Percentiles rank a stretch among this genome's conserved stretches.
Evolutionary conservation across 2,888 invertebrate species (phyloP).

Genomic region (Serrognathus titanus): DNA sequence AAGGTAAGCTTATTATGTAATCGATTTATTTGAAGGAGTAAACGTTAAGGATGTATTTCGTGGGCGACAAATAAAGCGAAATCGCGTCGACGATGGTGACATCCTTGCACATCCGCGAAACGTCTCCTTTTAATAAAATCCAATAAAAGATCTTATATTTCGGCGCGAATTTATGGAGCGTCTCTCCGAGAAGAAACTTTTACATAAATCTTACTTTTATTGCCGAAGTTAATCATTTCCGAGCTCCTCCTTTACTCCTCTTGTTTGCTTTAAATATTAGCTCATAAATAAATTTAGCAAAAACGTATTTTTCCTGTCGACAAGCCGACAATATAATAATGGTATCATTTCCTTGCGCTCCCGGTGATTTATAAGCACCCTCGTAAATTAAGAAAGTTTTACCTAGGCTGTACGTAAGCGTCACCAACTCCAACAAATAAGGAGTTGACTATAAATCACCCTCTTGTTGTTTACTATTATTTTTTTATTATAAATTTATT

Average conservation of each 20-base stretch:
- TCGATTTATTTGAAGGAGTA: too few species aligned
- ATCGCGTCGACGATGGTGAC: too few species aligned
- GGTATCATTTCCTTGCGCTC: constrained; percentile 43
- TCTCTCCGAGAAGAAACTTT: neutral
- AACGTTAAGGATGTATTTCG: too few species aligned
- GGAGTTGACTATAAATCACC: too few species aligned
- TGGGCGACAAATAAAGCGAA: too few species aligned
- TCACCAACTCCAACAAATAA: neutral
- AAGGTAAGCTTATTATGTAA: too few species aligned
- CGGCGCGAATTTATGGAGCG: neutral
- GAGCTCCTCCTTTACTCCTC: constrained; percentile 24
- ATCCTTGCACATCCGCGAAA: too few species aligned
- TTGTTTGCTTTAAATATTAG: constrained; percentile 44
- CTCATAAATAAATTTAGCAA: constrained; percentile 46
- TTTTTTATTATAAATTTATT: too few species aligned
- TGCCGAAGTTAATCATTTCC: constrained; percentile 34
- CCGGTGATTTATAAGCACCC: constrained; percentile 42
- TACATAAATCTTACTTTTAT: constrained; percentile 33
- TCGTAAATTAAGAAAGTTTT: constrained; percentile 40
- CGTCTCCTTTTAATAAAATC: neutral
- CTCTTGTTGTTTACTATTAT: too few species aligned
- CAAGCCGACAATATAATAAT: constrained; percentile 44
- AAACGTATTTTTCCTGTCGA: constrained; percentile 40
- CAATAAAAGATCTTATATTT: neutral
- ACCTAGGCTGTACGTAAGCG: constrained; percentile 1